Base-by-base conservation (phyloP, 2,113 vertebrate species). In the Hippocampus abdominalis region DNA sequence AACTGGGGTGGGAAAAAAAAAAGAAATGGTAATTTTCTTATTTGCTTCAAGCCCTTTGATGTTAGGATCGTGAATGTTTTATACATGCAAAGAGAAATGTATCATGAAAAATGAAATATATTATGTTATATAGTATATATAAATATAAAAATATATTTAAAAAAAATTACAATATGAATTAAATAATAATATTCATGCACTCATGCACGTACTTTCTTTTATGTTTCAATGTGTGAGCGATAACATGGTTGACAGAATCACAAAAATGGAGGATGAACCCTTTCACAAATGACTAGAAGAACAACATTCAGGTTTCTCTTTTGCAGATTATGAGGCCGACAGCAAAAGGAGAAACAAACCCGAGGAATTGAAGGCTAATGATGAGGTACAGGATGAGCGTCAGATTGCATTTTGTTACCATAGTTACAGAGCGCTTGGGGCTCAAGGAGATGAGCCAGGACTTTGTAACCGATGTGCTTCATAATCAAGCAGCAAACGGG, bases 321-420 rank as follows among this genome's bases (percentile, higher is more conserved):
- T 68, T 67, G 70, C 39, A 68, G 75, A 21, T 78, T 64, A 81
- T 36, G 23, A 57, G 16, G 54, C 32, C 27, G 71, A 69, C 57
- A 66, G 51, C 63, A 29, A 60, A 32, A 29, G 42, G 46, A 51
- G 11, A 39, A 75, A 70, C 74, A 74, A 61, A 74, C 57, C 63
- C 1, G 11, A 59, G 13, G 49, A 20, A 53, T 11, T 68, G 59
- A 56, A 63, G 56, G 68, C 76, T 80, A 78, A 75, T 72, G 27
- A 75, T 44, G 48, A 16, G 69, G 66, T 56, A 67, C 57, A 23
- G 44, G 27, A 79, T 44, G 42, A 69, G 46, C 42, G 25, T 64
- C 40, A 42, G 57, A 36, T 61, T 32, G 40, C 57, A 27, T 56
- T 68, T 36, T 48, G 60, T 77, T 72, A 6, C 68, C 23, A 63